Evolutionary conservation across 2,888 invertebrate genomes (phyloP).

Genomic region (Bembecia ichneumoniformis): DNA sequence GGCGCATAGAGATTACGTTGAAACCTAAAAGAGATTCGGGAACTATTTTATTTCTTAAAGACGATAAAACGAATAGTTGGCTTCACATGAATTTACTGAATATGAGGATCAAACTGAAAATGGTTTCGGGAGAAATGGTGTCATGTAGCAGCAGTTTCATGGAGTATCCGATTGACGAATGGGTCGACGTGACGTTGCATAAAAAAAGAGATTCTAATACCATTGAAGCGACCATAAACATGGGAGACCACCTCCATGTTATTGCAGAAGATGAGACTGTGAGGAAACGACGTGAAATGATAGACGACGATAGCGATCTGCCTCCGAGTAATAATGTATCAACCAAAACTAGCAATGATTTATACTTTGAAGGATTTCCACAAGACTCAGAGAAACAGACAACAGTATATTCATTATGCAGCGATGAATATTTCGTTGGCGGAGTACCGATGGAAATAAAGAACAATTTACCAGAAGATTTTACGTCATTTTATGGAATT

Average conservation of each 20-base stretch:
- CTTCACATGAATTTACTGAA: constrained; percentile 46
- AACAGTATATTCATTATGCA: constrained; percentile 32
- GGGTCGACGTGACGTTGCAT: constrained; percentile 46
- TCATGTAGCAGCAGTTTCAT: constrained; percentile 45
- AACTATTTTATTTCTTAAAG: constrained; percentile 40
- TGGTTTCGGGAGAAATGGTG: constrained; percentile 29
- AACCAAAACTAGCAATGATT: neutral
- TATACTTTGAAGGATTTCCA: neutral
- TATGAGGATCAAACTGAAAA: constrained; percentile 46
- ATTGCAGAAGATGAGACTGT: constrained; percentile 20
- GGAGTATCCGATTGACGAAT: constrained; percentile 42
- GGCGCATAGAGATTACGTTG: constrained; percentile 48
- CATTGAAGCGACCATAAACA: constrained; percentile 53
- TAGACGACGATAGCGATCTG: neutral
- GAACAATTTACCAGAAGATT: constrained; percentile 25
- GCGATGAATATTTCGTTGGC: constrained; percentile 49
- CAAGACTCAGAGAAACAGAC: neutral
- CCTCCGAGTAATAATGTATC: no score
- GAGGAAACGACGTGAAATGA: constrained; percentile 9
- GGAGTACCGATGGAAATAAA: constrained; percentile 34
- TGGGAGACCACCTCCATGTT: constrained; percentile 47
- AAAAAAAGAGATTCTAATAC: constrained; percentile 40
- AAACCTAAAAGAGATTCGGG: constrained; percentile 47
- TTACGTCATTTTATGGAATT: constrained; percentile 34
- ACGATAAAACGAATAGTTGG: constrained; percentile 30